Evolutionary conservation across 1,140 invertebrate species (phyloP), one percentile per base, ranked within the genome.

Genomic region (Drosophila triauraria): DNA sequence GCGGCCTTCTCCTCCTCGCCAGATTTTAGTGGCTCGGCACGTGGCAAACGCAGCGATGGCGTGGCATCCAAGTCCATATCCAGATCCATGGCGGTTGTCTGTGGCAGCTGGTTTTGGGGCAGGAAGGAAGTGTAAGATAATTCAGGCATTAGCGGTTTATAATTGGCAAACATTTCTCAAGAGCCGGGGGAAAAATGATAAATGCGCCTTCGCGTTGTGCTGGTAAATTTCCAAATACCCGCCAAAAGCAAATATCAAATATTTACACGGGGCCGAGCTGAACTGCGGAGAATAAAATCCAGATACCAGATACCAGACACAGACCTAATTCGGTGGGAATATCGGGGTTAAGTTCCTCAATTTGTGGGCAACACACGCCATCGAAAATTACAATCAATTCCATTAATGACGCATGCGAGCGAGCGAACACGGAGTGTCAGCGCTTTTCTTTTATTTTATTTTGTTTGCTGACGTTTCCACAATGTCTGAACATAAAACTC

Each of bases 351-450:
- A 46, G 47, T 68, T 44, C 48, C 32, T 56, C 54, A 13, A 67
- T 57, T 50, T 53, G 54, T 25, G 44, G 27, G 12, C 4, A 63
- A 43, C 42, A 44, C 75, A 78, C 75, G 75, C 75, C 51, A 78
- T 47, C 63, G 27, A 38, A 78, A 78, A 78, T 78, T 57, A 78
- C 63, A 78, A 69, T 78, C 35, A 78, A 56, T 78, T 44, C 46
- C 48, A 69, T 68, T 61, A 56, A 78, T 78, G 75, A 69, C 74
- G 56, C 43, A 68, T 64, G 51, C n/a, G 9, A 62, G 47, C 51
- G 3, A 35, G 17, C 32, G 32, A 25, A 38, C 50, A 57, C 50
- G 47, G 17, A 58, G 17, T 59, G 54, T 54, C 61, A 27, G 27
- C 27, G 35, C 40, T 71, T 69, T 70, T 35, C 38, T 27, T 60